These are phyloP conservation scores for Agrochola macilenta DNA, from an alignment of 2,888 invertebrate genomes.

Conservation along the genomic window DNA sequence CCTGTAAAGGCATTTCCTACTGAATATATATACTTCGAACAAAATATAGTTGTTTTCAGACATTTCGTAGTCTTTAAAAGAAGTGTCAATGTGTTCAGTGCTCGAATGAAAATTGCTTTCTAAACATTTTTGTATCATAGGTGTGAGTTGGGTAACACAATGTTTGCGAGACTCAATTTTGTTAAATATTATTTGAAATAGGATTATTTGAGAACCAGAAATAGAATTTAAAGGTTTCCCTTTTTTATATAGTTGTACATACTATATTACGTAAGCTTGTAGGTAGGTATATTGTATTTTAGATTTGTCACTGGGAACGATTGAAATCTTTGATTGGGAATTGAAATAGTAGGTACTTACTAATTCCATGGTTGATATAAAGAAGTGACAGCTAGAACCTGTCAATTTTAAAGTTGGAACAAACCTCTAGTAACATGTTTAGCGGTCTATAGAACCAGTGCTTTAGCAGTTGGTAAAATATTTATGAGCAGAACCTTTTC, in stretches of 20 bases:
- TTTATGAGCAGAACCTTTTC: slow-evolving; percentile 84
- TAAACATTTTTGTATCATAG: not conserved
- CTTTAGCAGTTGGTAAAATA: slow-evolving; percentile 79
- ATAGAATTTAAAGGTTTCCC: too few relatives aligned
- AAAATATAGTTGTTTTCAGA: slow-evolving; percentile 4
- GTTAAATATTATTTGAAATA: not conserved
- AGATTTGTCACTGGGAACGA: not conserved
- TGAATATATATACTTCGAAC: slow-evolving; percentile 3
- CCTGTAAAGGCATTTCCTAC: slow-evolving; percentile 7
- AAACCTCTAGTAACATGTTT: slow-evolving; percentile 52
- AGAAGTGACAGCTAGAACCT: not conserved
- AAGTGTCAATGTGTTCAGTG: slow-evolving; percentile 1
- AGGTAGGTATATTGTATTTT: not conserved
- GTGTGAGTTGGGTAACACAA: not conserved
- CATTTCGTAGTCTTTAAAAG: not conserved
- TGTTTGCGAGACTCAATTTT: not conserved
- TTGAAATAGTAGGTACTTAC: not conserved
- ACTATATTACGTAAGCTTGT: not conserved
- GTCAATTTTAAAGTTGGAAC: not conserved
- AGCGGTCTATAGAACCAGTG: slow-evolving; percentile 56
- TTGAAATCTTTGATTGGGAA: too few relatives aligned
- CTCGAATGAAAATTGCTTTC: not conserved
- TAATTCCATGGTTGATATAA: slow-evolving; percentile 1
- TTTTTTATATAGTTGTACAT: too few relatives aligned
- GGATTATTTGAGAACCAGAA: too few relatives aligned